Base-by-base conservation (phyloP, 2,888 invertebrate species). In the Odontothrips loti region DNA sequence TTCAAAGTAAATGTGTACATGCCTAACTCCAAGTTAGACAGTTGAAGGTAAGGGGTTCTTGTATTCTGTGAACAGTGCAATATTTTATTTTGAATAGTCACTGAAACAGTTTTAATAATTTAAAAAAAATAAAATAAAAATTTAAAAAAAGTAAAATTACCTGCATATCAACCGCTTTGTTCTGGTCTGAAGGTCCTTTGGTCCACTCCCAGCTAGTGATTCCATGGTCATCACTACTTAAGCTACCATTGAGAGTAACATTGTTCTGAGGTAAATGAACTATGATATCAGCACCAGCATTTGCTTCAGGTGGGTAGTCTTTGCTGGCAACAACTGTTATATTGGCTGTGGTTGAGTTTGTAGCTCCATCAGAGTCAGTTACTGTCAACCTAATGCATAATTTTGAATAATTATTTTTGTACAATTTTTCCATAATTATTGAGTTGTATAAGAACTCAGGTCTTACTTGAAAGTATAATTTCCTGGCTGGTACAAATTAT, bases 181-280 rank as follows among this genome's bases (percentile, higher is more conserved):
- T 93, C 83, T 95, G 94, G 86, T 95, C 95, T 80, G 94, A 93
- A 0, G 94, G 92, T 80, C 95, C 94, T 86, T 97, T 97, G 0
- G 96, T 96, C 98, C 98, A 98, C 87, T 97, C 97, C 95, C 97
- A 98, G 43, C 93, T 95, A 0, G 92, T 93, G 84, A 98, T 97
- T 84, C 95, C 96, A 85, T 96, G 95, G 88, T 98, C 98, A 86
- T 98, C 98, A 0, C 95, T 94, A 83, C 97, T 97, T 82, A 94
- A 89, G 85, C 95, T 97, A 8, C 97, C 98, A 87, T 96, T 96
- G 43, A 98, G 89, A 0, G 94, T 95, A 15, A 96, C 91, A 85
- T 92, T 92, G 86, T 95, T 96, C 86, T 94, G 94, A 0, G 98
- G 98, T 81, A 98, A 89, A 88, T 95, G 95, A 84, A 98, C 92